These are phyloP conservation scores for Centruroides vittatus DNA, from an alignment of 1,140 invertebrate genomes.

Conservation along the genomic window DNA sequence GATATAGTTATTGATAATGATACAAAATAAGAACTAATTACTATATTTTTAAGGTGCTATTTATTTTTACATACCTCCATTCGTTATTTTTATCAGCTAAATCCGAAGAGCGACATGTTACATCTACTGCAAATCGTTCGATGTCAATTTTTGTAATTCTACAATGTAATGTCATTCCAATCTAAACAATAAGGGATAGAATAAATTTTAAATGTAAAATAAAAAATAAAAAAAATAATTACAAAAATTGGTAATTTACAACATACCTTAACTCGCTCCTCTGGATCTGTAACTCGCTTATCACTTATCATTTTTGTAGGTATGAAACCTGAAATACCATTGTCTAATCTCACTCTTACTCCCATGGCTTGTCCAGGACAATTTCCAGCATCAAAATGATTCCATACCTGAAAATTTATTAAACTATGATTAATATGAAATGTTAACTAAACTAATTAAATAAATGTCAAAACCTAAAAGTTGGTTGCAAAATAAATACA, in stretches of 20 bases:
- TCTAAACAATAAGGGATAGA: constrained; percentile 18
- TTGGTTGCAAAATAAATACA: too few relatives aligned
- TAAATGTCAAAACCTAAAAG: too few relatives aligned
- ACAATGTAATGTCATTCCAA: constrained; percentile 78
- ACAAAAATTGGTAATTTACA: background rate
- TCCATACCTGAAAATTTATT: constrained; percentile 56
- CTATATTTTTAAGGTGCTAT: too few relatives aligned
- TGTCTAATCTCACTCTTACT: constrained; percentile 76
- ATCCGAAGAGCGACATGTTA: constrained; percentile 87
- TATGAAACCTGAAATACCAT: constrained; percentile 87
- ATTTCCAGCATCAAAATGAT: constrained; percentile 88
- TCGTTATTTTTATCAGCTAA: constrained; percentile 72
- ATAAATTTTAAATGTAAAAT: too few relatives aligned
- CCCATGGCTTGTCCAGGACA: constrained; percentile 93
- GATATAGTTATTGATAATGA: too few relatives aligned
- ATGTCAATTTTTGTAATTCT: constrained; percentile 93
- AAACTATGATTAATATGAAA: too few relatives aligned
- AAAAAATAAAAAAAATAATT: background rate
- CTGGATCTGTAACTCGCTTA: constrained; percentile 80
- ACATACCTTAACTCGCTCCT: constrained; percentile 61
- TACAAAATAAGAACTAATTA: too few relatives aligned
- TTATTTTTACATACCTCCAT: constrained; percentile 26
- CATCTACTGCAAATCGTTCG: constrained; percentile 83
- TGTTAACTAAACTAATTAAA: too few relatives aligned
- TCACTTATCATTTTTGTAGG: constrained; percentile 91